Evolutionary conservation across 2,113 vertebrate genomes (phyloP).

Genomic region (Mungos mungo): DNA sequence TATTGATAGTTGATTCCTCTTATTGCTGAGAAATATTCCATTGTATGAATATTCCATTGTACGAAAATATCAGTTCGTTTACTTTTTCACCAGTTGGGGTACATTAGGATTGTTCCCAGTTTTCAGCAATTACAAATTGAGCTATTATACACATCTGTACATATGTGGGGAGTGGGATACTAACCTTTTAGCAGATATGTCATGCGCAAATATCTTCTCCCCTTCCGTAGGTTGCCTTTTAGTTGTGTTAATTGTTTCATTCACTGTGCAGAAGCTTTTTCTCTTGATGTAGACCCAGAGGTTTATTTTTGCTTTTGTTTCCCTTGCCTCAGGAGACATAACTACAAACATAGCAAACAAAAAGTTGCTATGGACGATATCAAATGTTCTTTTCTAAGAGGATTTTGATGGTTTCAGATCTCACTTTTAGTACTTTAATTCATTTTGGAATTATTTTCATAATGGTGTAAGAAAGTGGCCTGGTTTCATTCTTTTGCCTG

Average conservation of each 20-base stretch:
- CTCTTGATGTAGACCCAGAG: background rate
- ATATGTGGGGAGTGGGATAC: background rate
- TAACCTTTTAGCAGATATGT: background rate
- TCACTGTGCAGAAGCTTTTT: background rate
- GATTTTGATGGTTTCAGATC: background rate
- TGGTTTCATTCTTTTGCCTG: background rate
- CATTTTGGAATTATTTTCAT: background rate
- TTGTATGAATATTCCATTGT: background rate
- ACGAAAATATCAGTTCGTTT: background rate
- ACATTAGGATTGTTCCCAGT: background rate
- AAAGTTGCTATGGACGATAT: background rate
- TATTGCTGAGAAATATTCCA: background rate
- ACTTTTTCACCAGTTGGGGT: background rate
- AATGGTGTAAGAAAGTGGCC: background rate
- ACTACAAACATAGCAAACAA: background rate
- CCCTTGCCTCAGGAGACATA: background rate
- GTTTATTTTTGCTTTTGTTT: background rate
- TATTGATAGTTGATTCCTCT: background rate
- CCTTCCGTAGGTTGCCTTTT: background rate
- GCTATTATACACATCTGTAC: background rate
- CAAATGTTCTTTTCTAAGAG: background rate
- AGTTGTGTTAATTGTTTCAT: background rate
- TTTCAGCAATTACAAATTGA: background rate
- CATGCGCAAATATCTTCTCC: background rate
- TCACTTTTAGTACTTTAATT: background rate